Conservation (phyloP, 1,140 invertebrate genomes). For the Drosophila kanapiae region DNA sequence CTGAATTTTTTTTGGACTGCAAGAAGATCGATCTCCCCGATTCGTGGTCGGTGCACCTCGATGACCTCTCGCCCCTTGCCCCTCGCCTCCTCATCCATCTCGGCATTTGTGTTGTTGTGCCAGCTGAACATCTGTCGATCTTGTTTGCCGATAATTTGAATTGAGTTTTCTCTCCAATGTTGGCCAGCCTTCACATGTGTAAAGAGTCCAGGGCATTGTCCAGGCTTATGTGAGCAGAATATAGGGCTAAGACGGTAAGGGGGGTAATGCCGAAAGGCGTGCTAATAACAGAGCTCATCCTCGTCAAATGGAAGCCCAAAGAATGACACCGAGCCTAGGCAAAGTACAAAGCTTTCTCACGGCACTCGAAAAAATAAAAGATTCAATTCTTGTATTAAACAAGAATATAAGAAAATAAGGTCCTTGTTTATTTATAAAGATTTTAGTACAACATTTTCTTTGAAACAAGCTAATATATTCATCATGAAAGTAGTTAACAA, state of each 20-base stretch:
- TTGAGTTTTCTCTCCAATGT: constrained; percentile 73
- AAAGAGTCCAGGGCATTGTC: constrained; percentile 33
- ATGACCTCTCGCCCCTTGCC: constrained; percentile 56
- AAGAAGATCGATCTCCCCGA: constrained; percentile 65
- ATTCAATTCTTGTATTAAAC: too few relatives aligned
- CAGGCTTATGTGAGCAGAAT: constrained; percentile 9
- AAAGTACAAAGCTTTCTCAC: constrained; percentile 64
- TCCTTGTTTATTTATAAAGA: neutral
- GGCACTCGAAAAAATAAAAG: constrained; percentile 13
- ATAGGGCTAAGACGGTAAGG: neutral
- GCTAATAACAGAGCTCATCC: constrained; percentile 66
- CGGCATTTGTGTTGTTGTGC: constrained; percentile 54
- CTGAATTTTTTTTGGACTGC: constrained; percentile 16
- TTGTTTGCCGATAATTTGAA: constrained; percentile 82
- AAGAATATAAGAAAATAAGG: too few relatives aligned
- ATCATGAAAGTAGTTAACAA: too few relatives aligned
- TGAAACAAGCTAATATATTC: too few relatives aligned
- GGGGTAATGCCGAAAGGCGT: constrained; percentile 34
- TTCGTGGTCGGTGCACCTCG: constrained; percentile 64
- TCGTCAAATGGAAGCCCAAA: constrained; percentile 36
- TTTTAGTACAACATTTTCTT: neutral
- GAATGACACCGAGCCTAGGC: constrained; percentile 40
- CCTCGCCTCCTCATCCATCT: neutral
- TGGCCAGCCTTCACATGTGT: constrained; percentile 55
- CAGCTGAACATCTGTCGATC: constrained; percentile 81